Conservation (phyloP, 1,140 invertebrate species). For the Chironomus tepperi region DNA sequence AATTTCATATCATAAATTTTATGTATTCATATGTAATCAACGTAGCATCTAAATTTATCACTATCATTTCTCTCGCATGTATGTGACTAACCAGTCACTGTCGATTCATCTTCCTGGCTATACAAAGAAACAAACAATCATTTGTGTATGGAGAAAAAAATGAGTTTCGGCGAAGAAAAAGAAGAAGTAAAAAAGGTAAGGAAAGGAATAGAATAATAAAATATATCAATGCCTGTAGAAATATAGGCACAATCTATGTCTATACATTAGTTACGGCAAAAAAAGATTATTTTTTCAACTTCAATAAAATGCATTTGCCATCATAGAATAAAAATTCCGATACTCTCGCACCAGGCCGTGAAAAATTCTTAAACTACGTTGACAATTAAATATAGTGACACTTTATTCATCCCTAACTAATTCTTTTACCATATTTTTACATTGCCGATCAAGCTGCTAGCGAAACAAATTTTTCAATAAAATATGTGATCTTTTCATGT, state of each 20-base stretch:
- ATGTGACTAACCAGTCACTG: too few species aligned
- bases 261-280: background rate
- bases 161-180: background rate
- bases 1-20: too few species aligned
- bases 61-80: too few species aligned
- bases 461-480: background rate
- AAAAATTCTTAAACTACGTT: background rate
- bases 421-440: background rate
- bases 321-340: background rate
- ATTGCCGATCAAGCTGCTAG: background rate
- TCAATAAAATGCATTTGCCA: background rate
- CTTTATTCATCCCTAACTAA: constrained; percentile 18
- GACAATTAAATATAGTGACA: background rate
- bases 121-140: too few species aligned
- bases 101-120: too few species aligned
- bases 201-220: background rate
- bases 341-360: constrained; percentile 17
- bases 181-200: background rate
- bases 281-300: background rate
- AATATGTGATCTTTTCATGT: too few species aligned
- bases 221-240: background rate
- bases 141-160: too few species aligned
- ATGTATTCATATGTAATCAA: too few species aligned
- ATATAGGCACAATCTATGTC: background rate
- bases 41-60: too few species aligned